Evolutionary conservation across 2,113 vertebrate genomes (phyloP), one percentile per base, ranked within the genome.

Genomic region (Pampusana beccarii): DNA sequence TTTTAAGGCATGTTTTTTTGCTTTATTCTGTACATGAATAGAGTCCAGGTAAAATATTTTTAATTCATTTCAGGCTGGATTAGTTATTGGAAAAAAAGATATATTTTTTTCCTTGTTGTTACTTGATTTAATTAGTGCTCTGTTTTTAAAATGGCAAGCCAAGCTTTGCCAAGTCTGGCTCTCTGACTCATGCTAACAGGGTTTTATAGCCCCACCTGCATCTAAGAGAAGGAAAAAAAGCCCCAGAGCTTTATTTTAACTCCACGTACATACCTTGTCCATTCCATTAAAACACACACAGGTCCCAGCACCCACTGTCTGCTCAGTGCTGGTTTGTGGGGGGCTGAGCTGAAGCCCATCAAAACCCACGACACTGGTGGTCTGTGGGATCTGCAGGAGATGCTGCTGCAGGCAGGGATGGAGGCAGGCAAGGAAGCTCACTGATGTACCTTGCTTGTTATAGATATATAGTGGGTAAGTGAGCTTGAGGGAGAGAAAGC

Each of bases 1-100:
- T 89, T 86, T 90, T 16, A 67, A 86, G 60, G 24, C 81, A 14
- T 72, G 67, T 90, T 95, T 97, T 97, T 97, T 90, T 72, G 31
- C 86, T 97, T 97, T 97, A 97, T 96, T 95, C 95, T 72, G 46
- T 88, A 85, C 67, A 75, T 97, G 97, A 97, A 90, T 89, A 89
- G 58, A 78, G 34, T 96, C 97, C 97, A 98, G 98, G 97, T 98
- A 98, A 98, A 98, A 98, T 98, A 98, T 97, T 98, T 98, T 88
- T 97, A 97, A 98, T 98, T 97, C 97, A 96, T 97, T 96, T 94
- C 86, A 96, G 97, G 67, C 93, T 97, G 92, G 91, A 96, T 98
- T 97, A 93, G 96, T 98, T 98, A 96, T 93, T 97, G 97, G 96
- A 97, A 98, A 95, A 95, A 95, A 96, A 97, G 87, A 91, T 21